Base-by-base conservation (phyloP, 2,888 invertebrate species). In the Panopea generosa region DNA sequence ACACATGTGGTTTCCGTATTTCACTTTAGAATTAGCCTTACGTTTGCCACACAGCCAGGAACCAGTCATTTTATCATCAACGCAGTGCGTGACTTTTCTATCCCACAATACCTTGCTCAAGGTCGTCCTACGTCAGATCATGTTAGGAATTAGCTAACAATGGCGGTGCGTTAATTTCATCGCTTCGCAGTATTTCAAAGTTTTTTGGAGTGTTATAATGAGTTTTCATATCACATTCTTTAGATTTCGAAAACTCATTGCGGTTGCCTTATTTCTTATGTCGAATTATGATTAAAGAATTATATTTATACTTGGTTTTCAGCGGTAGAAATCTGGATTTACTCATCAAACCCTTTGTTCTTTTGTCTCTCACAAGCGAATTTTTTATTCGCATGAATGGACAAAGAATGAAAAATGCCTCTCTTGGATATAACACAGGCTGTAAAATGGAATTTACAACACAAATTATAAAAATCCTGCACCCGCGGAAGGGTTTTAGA, bases 61-160 rank as follows among this genome's bases (percentile, higher is more conserved):
- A 29, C 56, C 29, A 56, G 18, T 3, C 29, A 26, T n/a, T 2
- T 14, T 29, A 60, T 52, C 77, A 77, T 43, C 50, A 45, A 26
- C 24, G n/a, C 14, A 43, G 27, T 45, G 72, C 77, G 60, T 77
- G 77, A 71, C 63, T 26, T 38, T 52, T 59, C 73, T 47, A 62
- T 77, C 77, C 81, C 81, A 81, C 62, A 81, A 77, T 81, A n/a
- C 81, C 43, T 47, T 49, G 59, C 71, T 68, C 74, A 79, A 79
- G 74, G 80, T 53, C 52, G 55, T 50, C 55, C 20, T 72, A 60
- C 72, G 80, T 76, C 80, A 77, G 50, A 61, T 61, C 63, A 60
- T 69, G 73, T 59, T 69, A 69, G 75, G 80, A 63, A 72, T 80
- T 73, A 66, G 66, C 73, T 77, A 80, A 80, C 76, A 80, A 80